Evolutionary conservation across 2,888 invertebrate species (phyloP).

Genomic region (Prostheceraeus crozeri): DNA sequence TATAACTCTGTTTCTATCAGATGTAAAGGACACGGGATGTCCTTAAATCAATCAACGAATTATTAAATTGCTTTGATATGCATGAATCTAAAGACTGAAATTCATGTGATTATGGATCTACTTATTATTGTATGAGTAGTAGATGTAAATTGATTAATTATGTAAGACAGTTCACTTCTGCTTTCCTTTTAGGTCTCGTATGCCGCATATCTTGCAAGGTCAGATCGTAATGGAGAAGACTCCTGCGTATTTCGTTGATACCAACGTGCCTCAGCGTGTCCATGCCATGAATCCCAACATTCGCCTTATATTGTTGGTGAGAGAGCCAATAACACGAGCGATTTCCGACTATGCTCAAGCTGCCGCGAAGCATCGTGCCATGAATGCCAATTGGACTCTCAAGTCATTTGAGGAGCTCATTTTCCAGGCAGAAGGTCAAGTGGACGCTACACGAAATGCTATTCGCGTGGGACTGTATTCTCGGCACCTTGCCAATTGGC

Average conservation of each 20-base stretch:
- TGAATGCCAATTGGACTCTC: slow-evolving; percentile 18
- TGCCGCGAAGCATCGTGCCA: slow-evolving; percentile 60
- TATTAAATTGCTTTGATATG: too few relatives aligned
- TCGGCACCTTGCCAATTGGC: slow-evolving; percentile 30
- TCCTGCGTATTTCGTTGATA: slow-evolving; percentile 87
- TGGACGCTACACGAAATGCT: slow-evolving; percentile 2
- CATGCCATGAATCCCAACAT: slow-evolving; percentile 82
- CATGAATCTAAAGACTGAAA: too few relatives aligned
- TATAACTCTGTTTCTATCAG: too few relatives aligned
- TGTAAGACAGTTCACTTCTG: too few relatives aligned
- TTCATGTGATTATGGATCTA: too few relatives aligned
- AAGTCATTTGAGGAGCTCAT: slow-evolving; percentile 46
- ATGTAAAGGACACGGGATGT: too few relatives aligned
- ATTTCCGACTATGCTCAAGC: slow-evolving; percentile 89
- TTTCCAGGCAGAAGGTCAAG: slow-evolving; percentile 42
- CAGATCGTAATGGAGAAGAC: slow-evolving; percentile 90
- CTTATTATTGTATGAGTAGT: too few relatives aligned
- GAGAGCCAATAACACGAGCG: slow-evolving; percentile 84
- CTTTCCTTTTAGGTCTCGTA: too few relatives aligned
- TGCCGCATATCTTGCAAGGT: slow-evolving; percentile 79
- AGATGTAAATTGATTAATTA: too few relatives aligned
- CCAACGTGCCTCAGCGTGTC: slow-evolving; percentile 82
- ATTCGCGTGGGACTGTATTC: slow-evolving; percentile 7
- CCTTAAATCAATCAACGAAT: too few relatives aligned
- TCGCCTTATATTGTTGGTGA: slow-evolving; percentile 79